Evolutionary conservation across 1,140 invertebrate genomes (phyloP).

Genomic region (Delia radicum): DNA sequence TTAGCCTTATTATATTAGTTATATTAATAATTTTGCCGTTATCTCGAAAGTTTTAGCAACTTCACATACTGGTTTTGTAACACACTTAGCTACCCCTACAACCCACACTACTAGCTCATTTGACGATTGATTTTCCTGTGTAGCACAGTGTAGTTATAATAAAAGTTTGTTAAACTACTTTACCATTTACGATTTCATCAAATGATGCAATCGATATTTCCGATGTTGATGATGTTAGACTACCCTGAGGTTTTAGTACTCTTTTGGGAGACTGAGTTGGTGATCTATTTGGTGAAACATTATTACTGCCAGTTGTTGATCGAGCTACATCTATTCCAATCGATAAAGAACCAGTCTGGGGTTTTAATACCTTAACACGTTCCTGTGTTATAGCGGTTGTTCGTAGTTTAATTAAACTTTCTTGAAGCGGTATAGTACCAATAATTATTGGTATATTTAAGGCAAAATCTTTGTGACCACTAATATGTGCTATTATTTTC

Average conservation of each 20-base stretch:
- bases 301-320: background rate
- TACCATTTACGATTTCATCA: background rate
- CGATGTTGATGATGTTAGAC: background rate
- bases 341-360: background rate
- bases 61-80: too few species aligned
- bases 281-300: background rate
- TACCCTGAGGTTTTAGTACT: background rate
- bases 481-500: slow-evolving; percentile 35
- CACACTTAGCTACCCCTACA: too few species aligned
- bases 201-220: background rate
- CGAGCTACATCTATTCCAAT: background rate
- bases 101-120: too few species aligned
- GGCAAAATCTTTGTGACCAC: slow-evolving; percentile 37
- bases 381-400: background rate
- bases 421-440: slow-evolving; percentile 41
- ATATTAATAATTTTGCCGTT: too few species aligned
- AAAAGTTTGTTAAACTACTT: background rate
- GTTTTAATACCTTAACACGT: background rate
- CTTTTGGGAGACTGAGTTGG: background rate
- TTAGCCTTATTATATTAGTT: too few species aligned
- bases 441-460: slow-evolving; percentile 39
- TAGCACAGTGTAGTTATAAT: background rate
- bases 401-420: slow-evolving; percentile 31
- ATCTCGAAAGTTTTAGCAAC: too few species aligned
- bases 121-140: too few species aligned